phyloP scores from a whole-genome alignment of 2,797 vertebrate genomes.

The Poeciliopsis infans region DNA sequence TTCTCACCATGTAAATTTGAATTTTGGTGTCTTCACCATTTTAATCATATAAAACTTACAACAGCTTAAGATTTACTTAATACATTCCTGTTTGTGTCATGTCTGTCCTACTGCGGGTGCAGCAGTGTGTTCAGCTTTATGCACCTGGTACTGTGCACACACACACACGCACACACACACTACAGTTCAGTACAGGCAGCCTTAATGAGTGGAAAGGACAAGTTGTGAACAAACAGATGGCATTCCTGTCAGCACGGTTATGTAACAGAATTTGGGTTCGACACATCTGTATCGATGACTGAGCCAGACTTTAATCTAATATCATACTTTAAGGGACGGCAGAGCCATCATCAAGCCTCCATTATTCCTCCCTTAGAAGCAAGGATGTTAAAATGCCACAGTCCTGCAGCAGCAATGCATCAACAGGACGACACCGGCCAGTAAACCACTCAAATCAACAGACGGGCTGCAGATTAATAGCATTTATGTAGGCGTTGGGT shows the following conservation, averaged over 20 bases:
- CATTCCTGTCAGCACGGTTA: conserved; percentile 61
- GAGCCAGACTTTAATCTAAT: conserved; percentile 50
- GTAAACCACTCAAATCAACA: conserved; percentile 4
- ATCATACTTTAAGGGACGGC: conserved; percentile 57
- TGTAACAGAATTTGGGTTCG: conserved; percentile 61
- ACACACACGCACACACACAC: conserved; percentile 20
- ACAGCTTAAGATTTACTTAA: not conserved
- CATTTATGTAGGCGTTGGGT: not conserved
- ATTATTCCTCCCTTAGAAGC: conserved; percentile 22
- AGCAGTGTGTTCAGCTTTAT: conserved; percentile 56
- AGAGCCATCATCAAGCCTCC: conserved; percentile 47
- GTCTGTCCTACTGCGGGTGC: conserved; percentile 67
- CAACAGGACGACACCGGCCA: not conserved
- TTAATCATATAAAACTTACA: not conserved
- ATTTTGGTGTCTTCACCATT: not conserved
- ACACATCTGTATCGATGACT: conserved; percentile 55
- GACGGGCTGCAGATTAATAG: not conserved
- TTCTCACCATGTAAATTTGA: not conserved
- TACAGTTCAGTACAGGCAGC: conserved; percentile 59
- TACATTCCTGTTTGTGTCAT: conserved; percentile 33
- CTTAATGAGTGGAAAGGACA: conserved; percentile 72
- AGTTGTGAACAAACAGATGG: conserved; percentile 64
- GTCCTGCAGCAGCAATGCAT: not conserved
- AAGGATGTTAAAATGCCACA: conserved; percentile 1
- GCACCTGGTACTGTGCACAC: conserved; percentile 37